A percentile compares a stretch with the other conserved stretches of the same genome.
Evolutionary conservation across 2,888 invertebrate species (phyloP).

Genomic region (Pherbina coryleti): DNA sequence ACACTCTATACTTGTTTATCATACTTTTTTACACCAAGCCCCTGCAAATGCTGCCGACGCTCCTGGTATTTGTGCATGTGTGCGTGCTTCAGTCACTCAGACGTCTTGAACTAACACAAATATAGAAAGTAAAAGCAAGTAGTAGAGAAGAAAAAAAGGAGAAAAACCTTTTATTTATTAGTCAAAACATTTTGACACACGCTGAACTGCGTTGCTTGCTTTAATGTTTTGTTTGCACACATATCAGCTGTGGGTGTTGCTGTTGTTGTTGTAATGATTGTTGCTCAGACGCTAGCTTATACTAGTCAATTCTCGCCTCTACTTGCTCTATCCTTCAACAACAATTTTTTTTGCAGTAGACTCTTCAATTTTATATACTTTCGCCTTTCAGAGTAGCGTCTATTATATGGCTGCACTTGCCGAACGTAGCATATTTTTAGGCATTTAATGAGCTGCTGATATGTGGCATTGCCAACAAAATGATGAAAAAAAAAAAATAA

Average conservation of each 20-base stretch:
- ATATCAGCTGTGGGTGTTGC: neutral
- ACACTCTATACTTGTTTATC: too few species aligned
- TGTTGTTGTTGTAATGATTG: neutral
- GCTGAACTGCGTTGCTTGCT: neutral
- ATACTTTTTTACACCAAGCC: too few species aligned
- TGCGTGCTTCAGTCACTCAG: too few species aligned
- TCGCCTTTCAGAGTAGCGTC: neutral
- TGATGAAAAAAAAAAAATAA: neutral
- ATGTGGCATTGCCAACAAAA: slow-evolving; percentile 3
- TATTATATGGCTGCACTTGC: neutral
- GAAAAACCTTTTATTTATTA: neutral
- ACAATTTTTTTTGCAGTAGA: too few species aligned
- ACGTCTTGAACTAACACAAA: too few species aligned
- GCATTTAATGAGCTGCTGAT: slow-evolving; percentile 22
- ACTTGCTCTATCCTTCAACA: neutral
- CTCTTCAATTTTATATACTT: neutral
- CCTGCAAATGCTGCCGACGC: too few species aligned
- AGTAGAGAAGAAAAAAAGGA: neutral
- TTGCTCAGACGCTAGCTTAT: too few species aligned
- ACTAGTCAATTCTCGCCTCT: neutral
- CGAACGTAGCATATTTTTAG: slow-evolving; percentile 15
- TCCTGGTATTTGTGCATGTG: too few species aligned
- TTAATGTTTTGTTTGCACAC: neutral
- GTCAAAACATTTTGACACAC: neutral
- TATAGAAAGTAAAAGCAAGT: too few species aligned